phyloP scores from a whole-genome alignment of 2,797 vertebrate genomes.

The Myripristis jacobus region DNA sequence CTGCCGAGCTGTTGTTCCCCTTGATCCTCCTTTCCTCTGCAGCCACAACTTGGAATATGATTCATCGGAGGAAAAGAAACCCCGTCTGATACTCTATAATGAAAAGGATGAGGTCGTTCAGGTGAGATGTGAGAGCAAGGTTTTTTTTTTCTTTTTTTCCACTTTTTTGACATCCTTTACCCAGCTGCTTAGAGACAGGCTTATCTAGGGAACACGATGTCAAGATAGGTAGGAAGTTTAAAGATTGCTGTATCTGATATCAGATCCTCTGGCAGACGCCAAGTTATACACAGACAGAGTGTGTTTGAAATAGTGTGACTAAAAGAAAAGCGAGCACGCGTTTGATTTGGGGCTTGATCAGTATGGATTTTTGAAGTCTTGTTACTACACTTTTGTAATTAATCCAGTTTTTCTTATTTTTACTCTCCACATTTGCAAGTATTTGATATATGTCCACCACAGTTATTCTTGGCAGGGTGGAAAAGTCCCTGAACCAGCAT shows the following conservation, averaged over 20 bases:
- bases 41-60: constrained; percentile 89
- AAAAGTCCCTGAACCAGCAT: constrained; percentile 19
- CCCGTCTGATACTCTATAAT: constrained; percentile 85
- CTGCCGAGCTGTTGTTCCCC: constrained; percentile 64
- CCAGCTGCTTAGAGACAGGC: background rate
- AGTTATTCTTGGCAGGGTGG: constrained; percentile 26
- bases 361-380: constrained; percentile 21
- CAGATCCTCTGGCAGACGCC: constrained; percentile 42
- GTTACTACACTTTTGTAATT: constrained; percentile 9
- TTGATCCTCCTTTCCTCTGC: constrained; percentile 68
- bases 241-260: constrained; percentile 38
- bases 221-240: constrained; percentile 18
- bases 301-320: constrained; percentile 32
- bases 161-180: constrained; percentile 9
- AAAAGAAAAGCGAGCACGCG: constrained; percentile 4
- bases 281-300: constrained; percentile 20
- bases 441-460: too few species aligned
- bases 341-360: constrained; percentile 20
- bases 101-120: constrained; percentile 84
- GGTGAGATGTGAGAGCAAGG: constrained; percentile 70
- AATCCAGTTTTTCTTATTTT: too few species aligned
- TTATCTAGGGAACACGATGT: constrained; percentile 31
- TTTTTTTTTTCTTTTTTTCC: background rate
- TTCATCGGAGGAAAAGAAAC: constrained; percentile 83
- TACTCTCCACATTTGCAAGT: too few species aligned